These are phyloP conservation scores for Chromis chromis DNA, from an alignment of 2,797 vertebrate species.

Conservation along the genomic window DNA sequence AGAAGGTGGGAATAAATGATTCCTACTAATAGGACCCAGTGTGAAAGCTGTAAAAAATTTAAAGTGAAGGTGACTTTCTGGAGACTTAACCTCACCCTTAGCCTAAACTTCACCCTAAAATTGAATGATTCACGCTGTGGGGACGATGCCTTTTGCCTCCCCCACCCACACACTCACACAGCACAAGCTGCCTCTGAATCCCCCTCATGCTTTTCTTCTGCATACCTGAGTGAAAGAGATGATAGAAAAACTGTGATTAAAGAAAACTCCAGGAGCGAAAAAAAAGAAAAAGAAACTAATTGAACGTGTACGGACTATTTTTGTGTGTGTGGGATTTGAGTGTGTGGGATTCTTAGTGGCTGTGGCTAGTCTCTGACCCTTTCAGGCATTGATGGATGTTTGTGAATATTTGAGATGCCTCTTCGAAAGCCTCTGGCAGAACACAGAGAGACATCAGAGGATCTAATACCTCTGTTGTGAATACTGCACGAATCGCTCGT, in stretches of 20 bases:
- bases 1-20: no score
- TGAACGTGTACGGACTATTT: constrained; percentile 22
- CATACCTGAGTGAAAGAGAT: constrained; percentile 22
- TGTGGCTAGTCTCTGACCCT: constrained; percentile 53
- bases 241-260: constrained; percentile 29
- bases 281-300: not conserved
- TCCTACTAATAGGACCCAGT: no score
- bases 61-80: not conserved
- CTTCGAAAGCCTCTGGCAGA: constrained; percentile 62
- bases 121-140: not conserved
- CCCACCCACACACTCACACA: constrained; percentile 1
- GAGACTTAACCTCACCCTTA: not conserved
- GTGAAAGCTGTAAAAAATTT: no score
- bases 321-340: constrained; percentile 1
- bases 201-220: not conserved
- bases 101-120: not conserved
- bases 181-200: constrained; percentile 3
- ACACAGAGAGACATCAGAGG: constrained; percentile 60
- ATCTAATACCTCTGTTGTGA: constrained; percentile 65
- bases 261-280: constrained; percentile 29
- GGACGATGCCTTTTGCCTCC: not conserved
- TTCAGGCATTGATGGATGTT: constrained; percentile 69
- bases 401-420: constrained; percentile 73
- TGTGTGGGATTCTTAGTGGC: constrained; percentile 23
- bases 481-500: constrained; percentile 47